Percentiles rank a stretch among this genome's conserved stretches.
Evolutionary conservation across 2,797 vertebrate genomes (phyloP).

Genomic region (Ctenopoma kingsleyae): DNA sequence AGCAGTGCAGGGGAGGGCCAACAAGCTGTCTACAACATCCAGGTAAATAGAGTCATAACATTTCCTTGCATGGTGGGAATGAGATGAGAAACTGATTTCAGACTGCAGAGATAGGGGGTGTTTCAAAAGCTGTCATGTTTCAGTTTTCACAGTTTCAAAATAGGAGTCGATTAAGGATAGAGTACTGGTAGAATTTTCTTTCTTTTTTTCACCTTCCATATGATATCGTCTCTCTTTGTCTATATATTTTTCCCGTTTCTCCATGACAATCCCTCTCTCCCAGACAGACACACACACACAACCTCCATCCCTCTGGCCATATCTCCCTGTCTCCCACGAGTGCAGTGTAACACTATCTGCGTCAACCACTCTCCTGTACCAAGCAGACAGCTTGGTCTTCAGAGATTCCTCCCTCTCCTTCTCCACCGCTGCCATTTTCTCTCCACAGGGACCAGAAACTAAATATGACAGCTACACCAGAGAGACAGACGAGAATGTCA

Average conservation of each 20-base stretch:
- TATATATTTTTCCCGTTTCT: conserved; percentile 25
- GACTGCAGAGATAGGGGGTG: neutral
- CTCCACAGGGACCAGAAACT: conserved; percentile 74
- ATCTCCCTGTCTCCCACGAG: conserved; percentile 68
- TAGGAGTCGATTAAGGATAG: neutral
- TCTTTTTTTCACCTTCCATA: neutral
- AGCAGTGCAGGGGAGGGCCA: conserved; percentile 9
- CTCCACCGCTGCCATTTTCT: conserved; percentile 59
- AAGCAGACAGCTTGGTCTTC: conserved; percentile 73
- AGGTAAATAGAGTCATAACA: conserved; percentile 29
- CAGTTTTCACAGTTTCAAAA: conserved; percentile 11
- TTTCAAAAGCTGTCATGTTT: conserved; percentile 11
- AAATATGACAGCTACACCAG: conserved; percentile 77
- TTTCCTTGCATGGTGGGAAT: neutral
- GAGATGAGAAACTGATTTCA: neutral
- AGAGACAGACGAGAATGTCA: conserved; percentile 73
- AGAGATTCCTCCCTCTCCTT: conserved; percentile 64
- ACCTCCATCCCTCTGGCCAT: conserved; percentile 65
- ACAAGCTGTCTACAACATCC: conserved; percentile 8
- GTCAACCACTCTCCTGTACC: conserved; percentile 69
- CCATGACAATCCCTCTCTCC: conserved; percentile 23
- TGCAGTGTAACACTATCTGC: conserved; percentile 77
- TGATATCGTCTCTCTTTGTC: conserved; percentile 17
- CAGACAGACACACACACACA: conserved; percentile 34
- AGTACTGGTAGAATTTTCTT: neutral